Percentiles rank a stretch among this genome's conserved stretches.
phyloP scores from a whole-genome alignment of 2,888 invertebrate genomes.

The Tipula lateralis region DNA sequence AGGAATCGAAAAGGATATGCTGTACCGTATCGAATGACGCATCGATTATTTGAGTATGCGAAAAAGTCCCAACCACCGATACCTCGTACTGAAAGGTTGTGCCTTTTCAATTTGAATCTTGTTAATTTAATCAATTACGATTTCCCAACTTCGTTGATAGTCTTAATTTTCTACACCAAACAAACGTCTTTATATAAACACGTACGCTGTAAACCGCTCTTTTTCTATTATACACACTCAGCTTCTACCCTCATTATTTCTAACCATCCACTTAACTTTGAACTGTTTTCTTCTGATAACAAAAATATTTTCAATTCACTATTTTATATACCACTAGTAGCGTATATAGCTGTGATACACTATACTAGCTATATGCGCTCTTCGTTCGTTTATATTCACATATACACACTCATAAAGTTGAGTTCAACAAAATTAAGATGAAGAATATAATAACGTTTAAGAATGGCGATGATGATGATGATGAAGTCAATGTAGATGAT shows the following conservation, averaged over 20 bases:
- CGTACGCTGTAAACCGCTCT: not conserved
- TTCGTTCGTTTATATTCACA: no score
- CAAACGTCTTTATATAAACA: not conserved
- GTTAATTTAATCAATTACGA: no score
- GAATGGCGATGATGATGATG: not conserved
- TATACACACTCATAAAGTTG: not conserved
- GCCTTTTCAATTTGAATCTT: no score
- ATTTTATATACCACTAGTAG: not conserved
- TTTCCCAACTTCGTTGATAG: no score
- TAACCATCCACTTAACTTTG: constrained; percentile 19
- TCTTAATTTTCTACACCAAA: no score
- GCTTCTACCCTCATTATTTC: not conserved
- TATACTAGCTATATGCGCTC: not conserved
- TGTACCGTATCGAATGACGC: no score
- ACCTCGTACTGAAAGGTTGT: no score
- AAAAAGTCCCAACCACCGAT: no score
- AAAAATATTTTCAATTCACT: constrained; percentile 11
- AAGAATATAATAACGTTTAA: not conserved
- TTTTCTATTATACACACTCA: not conserved
- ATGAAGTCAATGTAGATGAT: not conserved
- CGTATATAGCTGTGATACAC: not conserved
- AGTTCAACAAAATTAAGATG: constrained; percentile 19
- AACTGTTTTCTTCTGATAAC: constrained; percentile 5
- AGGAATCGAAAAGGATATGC: no score
- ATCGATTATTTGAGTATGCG: no score